These are phyloP conservation scores for Zaprionus obscuricornis DNA, from an alignment of 2,888 invertebrate species.

Conservation along the genomic window DNA sequence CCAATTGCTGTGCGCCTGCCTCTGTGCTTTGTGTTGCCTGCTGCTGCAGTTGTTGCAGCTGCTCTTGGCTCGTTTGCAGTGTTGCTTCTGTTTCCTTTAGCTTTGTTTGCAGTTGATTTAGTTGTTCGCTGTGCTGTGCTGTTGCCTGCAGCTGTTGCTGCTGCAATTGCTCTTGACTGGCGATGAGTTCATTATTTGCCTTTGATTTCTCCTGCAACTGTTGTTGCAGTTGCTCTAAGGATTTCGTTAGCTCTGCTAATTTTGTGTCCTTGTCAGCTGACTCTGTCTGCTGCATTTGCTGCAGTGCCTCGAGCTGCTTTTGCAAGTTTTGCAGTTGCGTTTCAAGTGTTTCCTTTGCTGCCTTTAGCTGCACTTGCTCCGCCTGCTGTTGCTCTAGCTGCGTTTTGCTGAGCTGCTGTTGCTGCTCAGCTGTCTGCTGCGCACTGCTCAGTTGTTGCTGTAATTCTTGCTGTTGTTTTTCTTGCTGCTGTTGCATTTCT, in stretches of 20 bases:
- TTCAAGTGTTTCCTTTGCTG: constrained; percentile 2
- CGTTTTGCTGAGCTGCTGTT: constrained; percentile 10
- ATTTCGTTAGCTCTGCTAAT: constrained; percentile 21
- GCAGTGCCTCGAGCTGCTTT: constrained; percentile 10
- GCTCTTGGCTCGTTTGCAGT: constrained; percentile 10
- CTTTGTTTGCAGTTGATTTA: background rate
- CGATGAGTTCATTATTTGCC: constrained; percentile 17
- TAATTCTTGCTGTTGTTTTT: constrained; percentile 5
- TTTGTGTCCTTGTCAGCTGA: constrained; percentile 6
- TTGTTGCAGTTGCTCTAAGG: constrained; percentile 23
- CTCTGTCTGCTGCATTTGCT: background rate
- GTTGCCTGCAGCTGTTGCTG: constrained; percentile 44
- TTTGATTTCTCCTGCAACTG: constrained; percentile 39
- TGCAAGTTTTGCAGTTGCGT: background rate
- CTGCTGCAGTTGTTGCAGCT: constrained; percentile 50
- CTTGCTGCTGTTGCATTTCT: constrained; percentile 12
- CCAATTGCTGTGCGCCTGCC: constrained; percentile 38
- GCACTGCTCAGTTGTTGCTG: constrained; percentile 10
- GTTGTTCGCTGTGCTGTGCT: constrained; percentile 20
- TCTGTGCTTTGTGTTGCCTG: constrained; percentile 34
- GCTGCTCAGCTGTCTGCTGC: constrained; percentile 9
- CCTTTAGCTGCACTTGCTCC: constrained; percentile 7
- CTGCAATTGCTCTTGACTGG: constrained; percentile 39
- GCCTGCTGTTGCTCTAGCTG: constrained; percentile 5
- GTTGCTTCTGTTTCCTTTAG: constrained; percentile 7